Conservation (phyloP, 2,113 vertebrate genomes). For the Scatophagus argus region DNA sequence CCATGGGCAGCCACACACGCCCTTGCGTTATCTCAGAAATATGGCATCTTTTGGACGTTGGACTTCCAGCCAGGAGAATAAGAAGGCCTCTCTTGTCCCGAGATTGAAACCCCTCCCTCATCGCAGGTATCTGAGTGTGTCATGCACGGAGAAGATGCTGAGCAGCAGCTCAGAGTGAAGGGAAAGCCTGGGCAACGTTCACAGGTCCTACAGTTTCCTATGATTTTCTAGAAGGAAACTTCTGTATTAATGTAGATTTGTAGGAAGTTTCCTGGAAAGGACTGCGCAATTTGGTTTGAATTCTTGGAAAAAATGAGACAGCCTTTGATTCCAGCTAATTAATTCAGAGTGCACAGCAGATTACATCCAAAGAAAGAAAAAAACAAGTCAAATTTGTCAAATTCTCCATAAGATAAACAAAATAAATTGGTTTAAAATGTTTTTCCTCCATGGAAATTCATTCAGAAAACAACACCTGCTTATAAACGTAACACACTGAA, state of each 20-base stretch:
- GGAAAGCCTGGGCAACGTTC: slow-evolving; percentile 18
- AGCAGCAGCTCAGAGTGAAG: slow-evolving; percentile 8
- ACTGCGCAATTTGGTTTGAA: no score
- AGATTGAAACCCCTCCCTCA: background rate
- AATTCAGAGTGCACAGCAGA: no score
- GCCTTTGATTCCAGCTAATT: no score
- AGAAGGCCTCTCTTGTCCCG: background rate
- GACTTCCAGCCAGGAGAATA: background rate
- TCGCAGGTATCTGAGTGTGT: background rate
- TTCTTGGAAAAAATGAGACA: no score
- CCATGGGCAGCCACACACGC: slow-evolving; percentile 45
- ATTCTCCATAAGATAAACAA: background rate
- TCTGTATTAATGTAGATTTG: background rate
- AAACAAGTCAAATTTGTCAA: no score
- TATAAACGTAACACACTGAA: background rate
- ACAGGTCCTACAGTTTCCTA: background rate
- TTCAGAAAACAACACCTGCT: background rate
- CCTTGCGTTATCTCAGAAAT: slow-evolving; percentile 58
- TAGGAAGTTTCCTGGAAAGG: background rate
- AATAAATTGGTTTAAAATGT: no score
- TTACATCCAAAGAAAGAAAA: no score
- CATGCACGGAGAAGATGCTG: slow-evolving; percentile 8
- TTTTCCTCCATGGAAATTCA: no score
- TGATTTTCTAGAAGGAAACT: background rate
- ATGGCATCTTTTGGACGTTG: slow-evolving; percentile 26